Evolutionary conservation across 2,888 invertebrate species (phyloP).

Genomic region (Cataglyphis altisquamis): DNA sequence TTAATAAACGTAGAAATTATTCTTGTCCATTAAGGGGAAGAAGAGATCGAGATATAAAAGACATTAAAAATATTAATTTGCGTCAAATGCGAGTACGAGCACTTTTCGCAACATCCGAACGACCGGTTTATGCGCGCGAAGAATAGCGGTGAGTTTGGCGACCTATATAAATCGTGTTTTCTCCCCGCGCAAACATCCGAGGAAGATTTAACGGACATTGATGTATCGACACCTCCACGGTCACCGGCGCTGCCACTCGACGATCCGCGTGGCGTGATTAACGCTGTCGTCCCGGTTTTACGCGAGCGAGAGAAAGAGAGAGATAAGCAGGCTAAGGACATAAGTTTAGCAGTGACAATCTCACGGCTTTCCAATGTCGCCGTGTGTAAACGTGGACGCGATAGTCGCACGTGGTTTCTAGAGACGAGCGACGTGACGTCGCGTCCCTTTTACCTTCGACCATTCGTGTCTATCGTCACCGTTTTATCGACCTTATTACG

Average conservation of each 20-base stretch:
- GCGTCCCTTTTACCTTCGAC: slow-evolving; percentile 53
- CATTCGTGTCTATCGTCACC: slow-evolving; percentile 38
- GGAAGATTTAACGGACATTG: slow-evolving; percentile 82
- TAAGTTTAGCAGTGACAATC: slow-evolving; percentile 63
- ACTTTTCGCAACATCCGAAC: slow-evolving; percentile 3
- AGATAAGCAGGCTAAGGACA: slow-evolving; percentile 47
- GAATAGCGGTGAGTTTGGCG: slow-evolving; percentile 46
- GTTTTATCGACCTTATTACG: slow-evolving; percentile 76
- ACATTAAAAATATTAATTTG: neutral
- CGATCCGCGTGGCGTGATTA: slow-evolving; percentile 80
- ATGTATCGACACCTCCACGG: slow-evolving; percentile 78
- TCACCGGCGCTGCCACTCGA: slow-evolving; percentile 52
- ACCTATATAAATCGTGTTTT: slow-evolving; percentile 70
- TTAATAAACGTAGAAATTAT: neutral
- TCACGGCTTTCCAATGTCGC: slow-evolving; percentile 62
- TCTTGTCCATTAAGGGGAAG: neutral
- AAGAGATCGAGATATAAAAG: neutral
- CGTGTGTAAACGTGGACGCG: slow-evolving; percentile 40
- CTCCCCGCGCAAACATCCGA: slow-evolving; percentile 57
- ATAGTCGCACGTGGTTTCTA: neutral
- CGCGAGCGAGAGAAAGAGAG: neutral
- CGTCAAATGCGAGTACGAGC: neutral
- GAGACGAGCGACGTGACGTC: slow-evolving; percentile 41
- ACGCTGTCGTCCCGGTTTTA: slow-evolving; percentile 74
- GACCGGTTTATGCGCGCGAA: slow-evolving; percentile 16